Base-by-base conservation (phyloP, 2,888 invertebrate species). In the Coenonympha glycerion region DNA sequence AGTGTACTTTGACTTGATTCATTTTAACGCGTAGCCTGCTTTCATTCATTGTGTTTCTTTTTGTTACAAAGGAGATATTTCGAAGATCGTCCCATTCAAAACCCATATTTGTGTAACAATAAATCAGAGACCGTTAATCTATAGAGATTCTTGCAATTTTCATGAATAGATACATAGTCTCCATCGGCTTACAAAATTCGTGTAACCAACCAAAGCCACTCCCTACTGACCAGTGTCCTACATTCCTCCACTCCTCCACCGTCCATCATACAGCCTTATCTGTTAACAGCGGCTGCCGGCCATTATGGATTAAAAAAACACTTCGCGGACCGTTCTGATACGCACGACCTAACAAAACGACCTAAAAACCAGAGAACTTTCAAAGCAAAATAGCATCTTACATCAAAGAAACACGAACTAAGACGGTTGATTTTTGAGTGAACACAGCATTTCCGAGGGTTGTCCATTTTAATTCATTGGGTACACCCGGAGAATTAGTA, bases 281-380 rank as follows among this genome's bases (percentile, higher is more conserved):
- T n/a, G n/a, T n/a, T n/a, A n/a, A n/a, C 82, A 71, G 73, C 44
- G 63, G 60, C 60, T 58, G 56, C 63, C 67, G 69, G 60, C 79
- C 75, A 79, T 82, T 81, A 77, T 65, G 76, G 80, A 82, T 84
- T 83, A 82, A 83, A 84, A 74, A 81, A 78, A 77, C 74, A 79
- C 73, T 79, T 74, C 73, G 69, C 73, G 68, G 63, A 56, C 73
- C 77, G 79, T 76, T 74, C 69, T 73, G 76, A 80, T 79, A 79
- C 60, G 59, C 58, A 50, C 52, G 33, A 50, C 48, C 30, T 45
- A 39, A 48, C 52, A 41, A 47, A 53, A 60, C 13, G 48, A 16
- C 60, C 39, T 52, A 57, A 47, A 30, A 18, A 42, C 52, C 65
- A 28, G 0, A 2, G 6, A 30, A 31, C 6, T 3, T 40, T n/a